Base-by-base conservation (phyloP, 2,113 vertebrate genomes). In the Pedetes capensis region DNA sequence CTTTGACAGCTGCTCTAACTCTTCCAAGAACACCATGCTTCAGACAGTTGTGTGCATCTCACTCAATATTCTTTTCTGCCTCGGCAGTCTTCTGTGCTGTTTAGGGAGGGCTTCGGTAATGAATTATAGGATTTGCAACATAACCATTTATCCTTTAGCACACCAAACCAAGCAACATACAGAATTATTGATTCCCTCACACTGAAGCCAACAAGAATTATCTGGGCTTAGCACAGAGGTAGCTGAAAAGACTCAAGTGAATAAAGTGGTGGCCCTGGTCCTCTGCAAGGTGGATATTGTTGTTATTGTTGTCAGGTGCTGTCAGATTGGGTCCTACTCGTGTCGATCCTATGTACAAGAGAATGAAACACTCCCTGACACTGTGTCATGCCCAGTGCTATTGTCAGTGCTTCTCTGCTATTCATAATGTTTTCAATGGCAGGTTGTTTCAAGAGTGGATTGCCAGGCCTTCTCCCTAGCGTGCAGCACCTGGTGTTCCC, bases 101-200 rank as follows among this genome's bases (percentile, higher is more conserved):
- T 64, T 59, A 16, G n/a, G 7, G 27, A 53, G 5, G 25, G 47
- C 34, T 87, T 71, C n/a, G 66, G 87, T 74, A 49, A 91, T 89
- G 81, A 95, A 96, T 89, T 71, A 89, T 93, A 53, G 51, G 74
- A 53, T 92, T 95, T 59, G 27, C 75, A 69, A 10, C 25, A 44
- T 75, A 3, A 2, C 63, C 59, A 32, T 79, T 72, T 78, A 55
- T 68, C 29, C 83, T 81, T 44, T 20, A 44, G 78, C 29, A 44
- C 51, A 51, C 57, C 42, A 72, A 93, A 51, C 83, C 55, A 1
- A 9, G 29, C 34, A 51, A 37, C 13, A 2, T 6, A 37, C 22
- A 2, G 59, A 42, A 23, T 17, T 66, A 25, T 51, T 4, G 2
- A 13, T 37, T 71, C 20, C 49, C 13, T 55, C 27, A 4, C 25